phyloP scores from a whole-genome alignment of 2,113 vertebrate species.

The Willisornis vidua region DNA sequence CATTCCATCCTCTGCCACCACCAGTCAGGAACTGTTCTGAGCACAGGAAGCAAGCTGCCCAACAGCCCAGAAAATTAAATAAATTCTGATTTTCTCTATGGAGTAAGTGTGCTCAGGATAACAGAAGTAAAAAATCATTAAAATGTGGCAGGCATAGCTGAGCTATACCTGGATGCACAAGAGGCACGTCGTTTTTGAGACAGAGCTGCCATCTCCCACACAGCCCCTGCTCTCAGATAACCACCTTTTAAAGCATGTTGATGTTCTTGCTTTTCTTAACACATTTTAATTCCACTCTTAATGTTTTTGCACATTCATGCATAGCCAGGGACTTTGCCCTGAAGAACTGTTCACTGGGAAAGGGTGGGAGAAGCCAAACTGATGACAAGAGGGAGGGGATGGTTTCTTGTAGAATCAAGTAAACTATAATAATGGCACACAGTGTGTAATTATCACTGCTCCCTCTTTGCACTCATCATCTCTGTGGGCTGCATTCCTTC shows the following conservation, averaged over 20 bases:
- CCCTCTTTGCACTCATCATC: accelerated
- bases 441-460: background rate
- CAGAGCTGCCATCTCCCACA: background rate
- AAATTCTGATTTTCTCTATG: background rate
- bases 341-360: background rate
- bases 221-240: background rate
- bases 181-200: background rate
- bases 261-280: background rate
- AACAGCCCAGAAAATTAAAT: background rate
- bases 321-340: background rate
- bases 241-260: background rate
- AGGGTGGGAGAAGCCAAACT: background rate
- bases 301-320: background rate
- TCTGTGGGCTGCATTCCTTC: background rate
- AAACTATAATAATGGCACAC: background rate
- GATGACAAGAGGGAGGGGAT: accelerated
- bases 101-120: background rate
- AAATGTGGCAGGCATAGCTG: background rate
- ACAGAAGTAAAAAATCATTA: background rate
- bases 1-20: background rate
- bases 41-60: background rate
- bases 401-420: background rate
- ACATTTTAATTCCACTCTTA: background rate
- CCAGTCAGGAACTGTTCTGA: background rate
- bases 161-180: background rate